A percentile compares a stretch with the other conserved stretches of the same genome.
Conservation (phyloP, 1,140 invertebrate genomes). For the Euwallacea similis region DNA sequence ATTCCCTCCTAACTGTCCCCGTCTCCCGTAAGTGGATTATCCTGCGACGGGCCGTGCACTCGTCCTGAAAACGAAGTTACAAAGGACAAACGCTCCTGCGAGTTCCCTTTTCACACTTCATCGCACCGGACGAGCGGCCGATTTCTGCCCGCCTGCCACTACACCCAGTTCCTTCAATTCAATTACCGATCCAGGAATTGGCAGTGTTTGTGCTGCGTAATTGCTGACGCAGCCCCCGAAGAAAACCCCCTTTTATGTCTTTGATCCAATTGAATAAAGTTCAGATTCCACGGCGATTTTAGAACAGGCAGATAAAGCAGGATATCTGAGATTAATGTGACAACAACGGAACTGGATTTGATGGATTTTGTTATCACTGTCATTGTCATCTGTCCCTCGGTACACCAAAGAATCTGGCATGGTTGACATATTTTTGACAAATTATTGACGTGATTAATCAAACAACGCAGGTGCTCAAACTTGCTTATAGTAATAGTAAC, state of each 20-base stretch:
- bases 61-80: conserved; percentile 26
- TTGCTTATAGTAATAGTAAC: no score
- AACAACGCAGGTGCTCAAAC: no score
- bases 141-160: conserved; percentile 3
- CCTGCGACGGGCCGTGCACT: conserved; percentile 11
- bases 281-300: background rate
- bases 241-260: no score
- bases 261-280: background rate
- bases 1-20: no score
- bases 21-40: conserved; percentile 20
- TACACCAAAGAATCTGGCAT: no score
- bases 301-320: background rate
- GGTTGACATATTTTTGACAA: no score
- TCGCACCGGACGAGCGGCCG: conserved; percentile 19
- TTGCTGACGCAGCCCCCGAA: background rate
- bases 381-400: no score
- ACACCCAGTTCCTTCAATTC: conserved; percentile 8
- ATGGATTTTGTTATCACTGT: no score
- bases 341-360: no score
- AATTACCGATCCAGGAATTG: conserved; percentile 20
- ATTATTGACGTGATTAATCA: no score
- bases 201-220: conserved; percentile 20
- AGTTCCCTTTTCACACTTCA: conserved; percentile 20
- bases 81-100: conserved; percentile 26
- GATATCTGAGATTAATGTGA: no score